Evolutionary conservation across 2,113 vertebrate genomes (phyloP), one percentile per base, ranked within the genome.

Genomic region (Ammodytes marinus): DNA sequence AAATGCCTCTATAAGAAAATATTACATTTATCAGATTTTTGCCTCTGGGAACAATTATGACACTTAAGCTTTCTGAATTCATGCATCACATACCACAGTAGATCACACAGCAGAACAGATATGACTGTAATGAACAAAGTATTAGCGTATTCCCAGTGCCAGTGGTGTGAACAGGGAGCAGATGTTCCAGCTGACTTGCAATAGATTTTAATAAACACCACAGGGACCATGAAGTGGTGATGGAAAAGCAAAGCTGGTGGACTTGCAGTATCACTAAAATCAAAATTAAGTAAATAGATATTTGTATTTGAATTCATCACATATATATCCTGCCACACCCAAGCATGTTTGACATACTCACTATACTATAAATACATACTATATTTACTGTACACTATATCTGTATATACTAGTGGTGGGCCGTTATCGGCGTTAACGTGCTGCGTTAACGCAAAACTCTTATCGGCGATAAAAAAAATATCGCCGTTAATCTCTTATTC

Each of bases 121-220:
- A 47, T 65, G 17, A 75, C 39, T 47, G 3, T 19, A 42, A 82
- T n/a, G 10, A 72, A 14, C n/a, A 49, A 19, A 54, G 70, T 79
- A 14, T 58, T 55, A 57, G n/a, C 10, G 61, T 0, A 67, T 65
- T 72, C 63, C 3, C 8, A 39, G 69, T 76, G 63, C 58, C 55
- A 61, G 65, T 60, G 15, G 40, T 47, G 54, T 74, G 69, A 80
- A 64, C 69, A 81, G 8, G 52, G 63, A 89, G 65, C 59, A 84
- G 74, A 84, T 73, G 88, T 89, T 90, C 72, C 75, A 79, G 67
- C 83, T 91, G 80, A 89, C 55, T 89, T 87, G 69, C 45, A 91
- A 83, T 46, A 54, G 4, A 79, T 68, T 88, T 91, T 93, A 94
- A 94, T 94, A 86, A 93, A 82, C 59, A 74, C 93, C 89, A 42